A percentile compares a stretch with the other conserved stretches of the same genome.
These are phyloP conservation scores for Pycnomerus fuliginosus DNA, from an alignment of 2,888 invertebrate species.

Conservation along the genomic window DNA sequence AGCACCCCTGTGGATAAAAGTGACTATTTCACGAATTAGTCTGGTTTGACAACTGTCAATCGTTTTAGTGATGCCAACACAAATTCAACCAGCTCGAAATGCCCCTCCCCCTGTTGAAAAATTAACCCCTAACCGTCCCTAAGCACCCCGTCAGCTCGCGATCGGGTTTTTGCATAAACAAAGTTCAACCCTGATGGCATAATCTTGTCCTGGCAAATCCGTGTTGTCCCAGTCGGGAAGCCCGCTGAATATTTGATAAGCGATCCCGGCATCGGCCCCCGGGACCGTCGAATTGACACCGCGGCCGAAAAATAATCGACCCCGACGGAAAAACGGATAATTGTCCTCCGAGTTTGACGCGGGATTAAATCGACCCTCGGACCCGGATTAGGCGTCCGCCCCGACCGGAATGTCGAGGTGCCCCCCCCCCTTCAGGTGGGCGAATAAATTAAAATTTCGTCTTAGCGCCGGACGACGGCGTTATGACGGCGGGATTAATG, in stretches of 20 bases:
- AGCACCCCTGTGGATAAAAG: too few relatives aligned
- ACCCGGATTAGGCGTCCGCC: slow-evolving; percentile 21
- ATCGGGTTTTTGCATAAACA: slow-evolving; percentile 31
- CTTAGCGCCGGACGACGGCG: too few relatives aligned
- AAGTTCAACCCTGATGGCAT: slow-evolving; percentile 31
- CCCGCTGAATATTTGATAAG: slow-evolving; percentile 38
- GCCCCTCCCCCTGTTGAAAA: too few relatives aligned
- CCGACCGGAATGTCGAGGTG: slow-evolving; percentile 19
- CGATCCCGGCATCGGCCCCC: slow-evolving; percentile 31
- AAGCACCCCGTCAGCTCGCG: too few relatives aligned
- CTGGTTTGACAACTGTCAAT: too few relatives aligned
- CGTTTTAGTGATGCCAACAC: too few relatives aligned
- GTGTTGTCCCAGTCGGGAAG: slow-evolving; percentile 28
- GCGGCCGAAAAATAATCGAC: slow-evolving; percentile 6
- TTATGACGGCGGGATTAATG: slow-evolving; percentile 17
- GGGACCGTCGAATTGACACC: slow-evolving; percentile 16
- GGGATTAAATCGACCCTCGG: slow-evolving; percentile 24
- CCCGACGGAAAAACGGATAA: slow-evolving; percentile 20
- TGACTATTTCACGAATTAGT: too few relatives aligned
- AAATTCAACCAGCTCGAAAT: too few relatives aligned
- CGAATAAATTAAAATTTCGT: too few relatives aligned
- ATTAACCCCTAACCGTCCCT: too few relatives aligned
- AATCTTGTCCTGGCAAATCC: slow-evolving; percentile 34
- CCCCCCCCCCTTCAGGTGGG: too few relatives aligned
- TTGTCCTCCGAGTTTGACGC: slow-evolving; percentile 27